phyloP scores from a whole-genome alignment of 2,113 vertebrate species.

The Megaceryle torquata region DNA sequence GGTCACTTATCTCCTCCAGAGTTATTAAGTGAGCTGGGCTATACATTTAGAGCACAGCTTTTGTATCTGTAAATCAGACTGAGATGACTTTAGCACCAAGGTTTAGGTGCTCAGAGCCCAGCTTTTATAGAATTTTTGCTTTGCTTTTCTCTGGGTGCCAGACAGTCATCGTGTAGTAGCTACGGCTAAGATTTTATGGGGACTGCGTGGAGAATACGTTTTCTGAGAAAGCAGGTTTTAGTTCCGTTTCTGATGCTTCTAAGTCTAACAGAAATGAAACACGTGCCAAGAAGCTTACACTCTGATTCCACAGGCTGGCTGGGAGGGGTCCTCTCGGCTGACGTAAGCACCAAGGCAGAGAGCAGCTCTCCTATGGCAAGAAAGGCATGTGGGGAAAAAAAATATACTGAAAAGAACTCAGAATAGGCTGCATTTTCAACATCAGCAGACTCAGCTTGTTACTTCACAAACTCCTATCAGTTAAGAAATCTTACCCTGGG shows the following conservation, averaged over 20 bases:
- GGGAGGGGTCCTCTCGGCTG: constrained; percentile 29
- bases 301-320: not conserved
- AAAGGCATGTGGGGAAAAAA: not conserved
- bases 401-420: not conserved
- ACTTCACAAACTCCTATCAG: not conserved
- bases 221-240: not conserved
- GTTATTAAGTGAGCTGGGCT: not conserved
- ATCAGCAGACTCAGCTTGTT: not conserved
- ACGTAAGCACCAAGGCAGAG: not conserved
- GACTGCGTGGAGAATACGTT: not conserved
- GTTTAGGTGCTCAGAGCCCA: not conserved
- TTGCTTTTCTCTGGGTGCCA: not conserved
- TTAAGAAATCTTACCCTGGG: not conserved
- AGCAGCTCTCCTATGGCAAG: not conserved
- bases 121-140: not conserved
- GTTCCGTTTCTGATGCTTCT: not conserved
- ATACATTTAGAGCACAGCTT: not conserved
- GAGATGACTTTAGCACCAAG: not conserved
- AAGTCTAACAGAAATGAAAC: not conserved
- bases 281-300: constrained; percentile 24
- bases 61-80: not conserved
- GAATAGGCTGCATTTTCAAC: not conserved
- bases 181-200: not conserved
- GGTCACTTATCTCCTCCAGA: not conserved
- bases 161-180: not conserved